A percentile compares a stretch with the other conserved stretches of the same genome.
These are phyloP conservation scores for Caenorhabditis sulstoni DNA, from an alignment of 2,888 invertebrate species.

Conservation along the genomic window DNA sequence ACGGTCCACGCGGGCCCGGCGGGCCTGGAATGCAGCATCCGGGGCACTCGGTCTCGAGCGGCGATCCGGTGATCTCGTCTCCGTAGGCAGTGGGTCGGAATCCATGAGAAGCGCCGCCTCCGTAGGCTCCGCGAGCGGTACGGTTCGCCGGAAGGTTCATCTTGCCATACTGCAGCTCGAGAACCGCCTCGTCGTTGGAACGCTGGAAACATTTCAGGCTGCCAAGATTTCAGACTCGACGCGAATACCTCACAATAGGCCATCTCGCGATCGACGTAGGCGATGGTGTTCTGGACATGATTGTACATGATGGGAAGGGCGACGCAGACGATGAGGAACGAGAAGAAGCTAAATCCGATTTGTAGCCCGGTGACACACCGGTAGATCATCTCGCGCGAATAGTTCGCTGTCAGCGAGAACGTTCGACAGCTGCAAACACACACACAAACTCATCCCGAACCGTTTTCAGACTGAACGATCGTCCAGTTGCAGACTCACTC, in stretches of 20 bases:
- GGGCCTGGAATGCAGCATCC: slow-evolving; percentile 77
- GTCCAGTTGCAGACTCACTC: slow-evolving; percentile 39
- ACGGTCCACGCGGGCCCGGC: slow-evolving; percentile 79
- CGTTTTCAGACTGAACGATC: neutral
- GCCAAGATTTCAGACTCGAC: neutral
- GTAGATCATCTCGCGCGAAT: slow-evolving; percentile 74
- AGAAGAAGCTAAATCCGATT: slow-evolving; percentile 79
- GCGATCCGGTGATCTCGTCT: slow-evolving; percentile 77
- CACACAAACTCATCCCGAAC: too few relatives aligned
- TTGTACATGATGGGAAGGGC: slow-evolving; percentile 80
- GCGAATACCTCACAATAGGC: slow-evolving; percentile 79
- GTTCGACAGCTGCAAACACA: slow-evolving; percentile 70
- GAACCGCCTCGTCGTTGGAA: slow-evolving; percentile 73
- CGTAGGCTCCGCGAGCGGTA: slow-evolving; percentile 67
- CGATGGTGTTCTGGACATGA: slow-evolving; percentile 79
- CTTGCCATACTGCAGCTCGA: slow-evolving; percentile 71
- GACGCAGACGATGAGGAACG: slow-evolving; percentile 76
- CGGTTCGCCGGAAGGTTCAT: slow-evolving; percentile 55
- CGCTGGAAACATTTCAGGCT: slow-evolving; percentile 52
- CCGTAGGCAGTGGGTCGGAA: slow-evolving; percentile 63
- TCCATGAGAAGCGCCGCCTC: slow-evolving; percentile 53
- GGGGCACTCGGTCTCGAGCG: slow-evolving; percentile 79
- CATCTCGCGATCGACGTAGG: slow-evolving; percentile 80
- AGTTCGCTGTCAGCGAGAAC: slow-evolving; percentile 71
- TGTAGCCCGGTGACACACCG: slow-evolving; percentile 79